Evolutionary conservation across 2,797 vertebrate species (phyloP), one percentile per base, ranked within the genome.

Genomic region (Mionectes olivaceus): DNA sequence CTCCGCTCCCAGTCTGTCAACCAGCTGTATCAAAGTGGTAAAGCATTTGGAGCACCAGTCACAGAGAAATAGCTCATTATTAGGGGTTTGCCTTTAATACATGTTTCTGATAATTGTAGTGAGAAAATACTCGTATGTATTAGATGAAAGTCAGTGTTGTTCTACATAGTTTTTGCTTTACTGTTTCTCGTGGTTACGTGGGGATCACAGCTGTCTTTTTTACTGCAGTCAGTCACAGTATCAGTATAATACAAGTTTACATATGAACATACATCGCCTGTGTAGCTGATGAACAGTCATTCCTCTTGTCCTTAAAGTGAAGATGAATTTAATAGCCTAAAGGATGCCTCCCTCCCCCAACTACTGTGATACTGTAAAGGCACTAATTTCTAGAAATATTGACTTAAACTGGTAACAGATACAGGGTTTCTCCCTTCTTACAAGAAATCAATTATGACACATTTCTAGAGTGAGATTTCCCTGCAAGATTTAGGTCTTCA

Each of bases 401-500:
- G 71, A 49, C 35, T 77, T 74, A 28, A 80, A 65, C 59, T 73
- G 43, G 35, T 68, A 73, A 56, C 47, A 91, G 61, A 61, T 65
- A 32, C 28, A 14, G 11, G 8, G 1, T 78, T 86, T 84, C 47
- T 83, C 21, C 46, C 85, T 86, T 49, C 23, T 53, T 92, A 61
- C 61, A 61, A 76, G 57, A 92, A 87, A 83, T 87, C 56, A 71
- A n/a, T 92, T 83, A 30, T 33, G 46, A 21, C 32, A 18, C n/a
- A 13, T 30, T 86, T 90, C 49, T 87, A 33, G 30, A 37, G 67
- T 82, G 64, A 65, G 59, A 65, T 90, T 94, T 93, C 44, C 43
- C 19, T 47, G 32, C 56, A 67, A 76, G 84, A 76, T 87, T 89
- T 92, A 95, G 90, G 32, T 81, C 60, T 79, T 60, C 69, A 47